Conservation (phyloP, 2,113 vertebrate species). For the Leiothrix lutea region DNA sequence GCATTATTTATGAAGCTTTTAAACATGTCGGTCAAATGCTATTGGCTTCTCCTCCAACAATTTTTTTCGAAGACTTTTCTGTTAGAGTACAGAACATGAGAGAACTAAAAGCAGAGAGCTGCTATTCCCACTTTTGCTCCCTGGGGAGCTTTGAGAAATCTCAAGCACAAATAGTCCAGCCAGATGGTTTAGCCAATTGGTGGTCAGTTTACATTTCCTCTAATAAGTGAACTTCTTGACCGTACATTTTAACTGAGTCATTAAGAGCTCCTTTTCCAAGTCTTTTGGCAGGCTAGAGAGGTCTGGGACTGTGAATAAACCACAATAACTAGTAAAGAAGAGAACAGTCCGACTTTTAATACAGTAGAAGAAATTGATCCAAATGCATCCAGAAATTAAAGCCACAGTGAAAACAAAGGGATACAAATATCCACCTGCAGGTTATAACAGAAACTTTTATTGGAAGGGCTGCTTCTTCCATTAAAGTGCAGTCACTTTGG, state of each 20-base stretch:
- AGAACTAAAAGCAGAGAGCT: slow-evolving; percentile 10
- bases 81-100: neutral
- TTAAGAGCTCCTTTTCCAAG: slow-evolving; percentile 62
- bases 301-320: slow-evolving; percentile 26
- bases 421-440: slow-evolving; percentile 35
- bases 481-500: neutral
- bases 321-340: slow-evolving; percentile 24
- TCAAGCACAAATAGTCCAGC: slow-evolving; percentile 61
- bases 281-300: slow-evolving; percentile 41
- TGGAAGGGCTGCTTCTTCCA: neutral
- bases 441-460: neutral
- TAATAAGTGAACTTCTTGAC: slow-evolving; percentile 65
- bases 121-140: slow-evolving; percentile 27
- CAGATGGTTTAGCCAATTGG: slow-evolving; percentile 63
- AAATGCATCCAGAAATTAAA: slow-evolving; percentile 35
- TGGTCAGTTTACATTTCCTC: slow-evolving; percentile 67
- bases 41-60: neutral
- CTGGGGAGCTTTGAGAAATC: slow-evolving; percentile 45
- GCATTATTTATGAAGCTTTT: slow-evolving; percentile 1
- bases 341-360: slow-evolving; percentile 21
- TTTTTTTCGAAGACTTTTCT: slow-evolving; percentile 16
- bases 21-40: neutral
- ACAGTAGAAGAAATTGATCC: neutral
- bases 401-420: neutral
- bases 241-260: slow-evolving; percentile 66